Base-by-base conservation (phyloP, 2,888 invertebrate species). In the Troilus luridus region DNA sequence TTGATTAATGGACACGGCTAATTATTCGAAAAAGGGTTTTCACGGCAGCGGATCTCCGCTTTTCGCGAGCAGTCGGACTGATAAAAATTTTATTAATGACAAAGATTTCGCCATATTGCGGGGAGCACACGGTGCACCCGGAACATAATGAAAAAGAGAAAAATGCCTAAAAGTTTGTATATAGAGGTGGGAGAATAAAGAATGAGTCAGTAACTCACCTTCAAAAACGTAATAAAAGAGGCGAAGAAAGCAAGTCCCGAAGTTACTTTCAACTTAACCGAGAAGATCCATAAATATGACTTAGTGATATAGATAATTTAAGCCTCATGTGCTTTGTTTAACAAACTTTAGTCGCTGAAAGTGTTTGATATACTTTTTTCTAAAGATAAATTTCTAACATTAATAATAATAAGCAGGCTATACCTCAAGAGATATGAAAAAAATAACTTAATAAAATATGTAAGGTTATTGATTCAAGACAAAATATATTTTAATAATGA, bases 1-100 rank as follows among this genome's bases (percentile, higher is more conserved):
- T 58, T 85, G 85, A 85, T 85, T 85, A 85, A 85, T 85, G 85
- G 85, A 85, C 85, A 85, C 85, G 56, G n/a, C 56, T 85, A 85
- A 85, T 85, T 85, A 85, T 85, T 85, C 56, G 85, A 85, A 85
- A 85, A 58, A 85, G 85, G 85, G 85, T 54, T 85, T 56, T 58
- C 85, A 85, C 72, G 27, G 72, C 17, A 41, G 72, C 41, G 27
- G 72, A 77, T 77, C 72, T 41, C 72, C 72, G 72, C 72, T 77
- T 77, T 77, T 77, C 72, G 12, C 41, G 8, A 77, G 72, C 41
- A 77, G 24, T 77, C 17, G 72, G 27, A 77, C 72, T 77, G 72
- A 77, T 77, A 77, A 77, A 27, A 77, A 17, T 77, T 77, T 77
- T 77, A 77, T 77, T 77, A 77, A 77, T 77, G 72, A 77, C 72